Percentiles rank a stretch among this genome's conserved stretches.
Evolutionary conservation across 2,888 invertebrate species (phyloP).

Genomic region (Pammene aurita): DNA sequence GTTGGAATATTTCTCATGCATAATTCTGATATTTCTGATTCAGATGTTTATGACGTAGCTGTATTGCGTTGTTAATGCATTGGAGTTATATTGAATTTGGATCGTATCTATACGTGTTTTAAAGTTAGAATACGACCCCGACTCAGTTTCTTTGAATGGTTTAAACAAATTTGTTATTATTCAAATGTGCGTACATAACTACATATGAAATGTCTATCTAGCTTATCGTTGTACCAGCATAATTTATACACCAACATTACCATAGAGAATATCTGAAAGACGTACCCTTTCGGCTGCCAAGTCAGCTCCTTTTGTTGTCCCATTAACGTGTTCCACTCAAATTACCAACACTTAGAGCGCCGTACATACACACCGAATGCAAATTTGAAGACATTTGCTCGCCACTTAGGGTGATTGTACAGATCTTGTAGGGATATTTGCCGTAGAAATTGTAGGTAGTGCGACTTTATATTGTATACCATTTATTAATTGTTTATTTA

Average conservation of each 20-base stretch:
- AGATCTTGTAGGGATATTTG: not conserved
- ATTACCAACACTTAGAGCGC: slow-evolving; percentile 38
- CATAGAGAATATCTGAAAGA: slow-evolving; percentile 28
- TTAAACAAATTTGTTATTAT: no score
- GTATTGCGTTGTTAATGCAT: no score
- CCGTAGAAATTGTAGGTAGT: not conserved
- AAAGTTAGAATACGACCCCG: no score
- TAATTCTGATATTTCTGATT: no score
- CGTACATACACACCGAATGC: slow-evolving; percentile 45
- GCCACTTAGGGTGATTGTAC: slow-evolving; percentile 39
- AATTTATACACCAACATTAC: slow-evolving; percentile 26
- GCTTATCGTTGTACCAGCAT: not conserved
- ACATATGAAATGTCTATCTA: not conserved
- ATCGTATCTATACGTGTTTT: no score
- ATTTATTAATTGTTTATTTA: no score
- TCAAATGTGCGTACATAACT: no score
- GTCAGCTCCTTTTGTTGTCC: slow-evolving; percentile 44
- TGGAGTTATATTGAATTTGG: no score
- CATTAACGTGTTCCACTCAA: slow-evolving; percentile 42
- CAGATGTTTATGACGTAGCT: no score
- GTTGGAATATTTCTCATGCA: no score
- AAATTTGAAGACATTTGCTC: slow-evolving; percentile 45
- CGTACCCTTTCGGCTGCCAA: slow-evolving; percentile 35
- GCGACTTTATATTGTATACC: no score
- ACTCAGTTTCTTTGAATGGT: no score